Percentiles rank a stretch among this genome's conserved stretches.
Conservation (phyloP, 2,888 invertebrate species). For the Hypomecis atomaria region DNA sequence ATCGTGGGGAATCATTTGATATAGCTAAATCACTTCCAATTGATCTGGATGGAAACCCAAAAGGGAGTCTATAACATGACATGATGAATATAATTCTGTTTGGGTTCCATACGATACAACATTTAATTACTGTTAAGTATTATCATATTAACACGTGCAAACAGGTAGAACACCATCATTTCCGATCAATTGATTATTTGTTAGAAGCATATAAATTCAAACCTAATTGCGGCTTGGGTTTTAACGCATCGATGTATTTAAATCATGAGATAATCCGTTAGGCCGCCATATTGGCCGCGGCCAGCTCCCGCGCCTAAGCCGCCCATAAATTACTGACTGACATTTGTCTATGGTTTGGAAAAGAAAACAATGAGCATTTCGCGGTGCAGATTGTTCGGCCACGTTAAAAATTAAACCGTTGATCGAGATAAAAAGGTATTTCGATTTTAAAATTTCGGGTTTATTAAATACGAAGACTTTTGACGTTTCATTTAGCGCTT, state of each 20-base stretch:
- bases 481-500: no score
- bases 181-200: not conserved
- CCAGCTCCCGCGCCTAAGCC: constrained; percentile 68
- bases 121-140: no score
- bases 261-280: constrained; percentile 73
- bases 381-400: not conserved
- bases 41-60: no score
- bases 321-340: constrained; percentile 72
- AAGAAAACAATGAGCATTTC: constrained; percentile 36
- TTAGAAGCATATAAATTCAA: constrained; percentile 7
- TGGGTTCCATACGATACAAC: no score
- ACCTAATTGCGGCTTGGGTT: constrained; percentile 59
- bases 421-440: no score
- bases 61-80: no score
- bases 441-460: no score
- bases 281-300: constrained; percentile 65
- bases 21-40: no score
- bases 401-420: no score
- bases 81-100: no score
- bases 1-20: no score
- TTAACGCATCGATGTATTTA: constrained; percentile 73
- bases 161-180: not conserved
- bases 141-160: not conserved
- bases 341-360: constrained; percentile 64
- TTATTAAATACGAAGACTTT: no score